These are phyloP conservation scores for Trisateles emortualis DNA, from an alignment of 2,888 invertebrate genomes.

Conservation along the genomic window DNA sequence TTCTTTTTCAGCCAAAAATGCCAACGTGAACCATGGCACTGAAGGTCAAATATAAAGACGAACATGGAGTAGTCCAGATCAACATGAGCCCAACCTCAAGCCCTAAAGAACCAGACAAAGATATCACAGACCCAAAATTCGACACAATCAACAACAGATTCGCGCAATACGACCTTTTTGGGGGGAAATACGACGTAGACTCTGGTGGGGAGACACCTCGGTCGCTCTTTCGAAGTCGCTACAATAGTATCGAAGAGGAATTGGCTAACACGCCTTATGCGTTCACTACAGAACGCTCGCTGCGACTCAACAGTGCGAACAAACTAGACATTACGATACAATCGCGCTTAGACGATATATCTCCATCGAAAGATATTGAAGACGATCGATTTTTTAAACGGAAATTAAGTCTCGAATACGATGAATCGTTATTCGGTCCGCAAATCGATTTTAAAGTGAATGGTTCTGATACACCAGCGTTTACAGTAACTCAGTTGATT, in stretches of 20 bases:
- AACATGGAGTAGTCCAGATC: slow-evolving; percentile 80
- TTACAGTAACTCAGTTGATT: slow-evolving; percentile 78
- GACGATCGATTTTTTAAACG: slow-evolving; percentile 74
- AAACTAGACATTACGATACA: slow-evolving; percentile 74
- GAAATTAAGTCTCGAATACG: slow-evolving; percentile 57
- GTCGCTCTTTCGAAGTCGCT: slow-evolving; percentile 80
- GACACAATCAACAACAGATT: slow-evolving; percentile 81
- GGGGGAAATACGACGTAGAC: slow-evolving; percentile 72
- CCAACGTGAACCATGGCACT: slow-evolving; percentile 67
- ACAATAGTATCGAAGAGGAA: slow-evolving; percentile 83
- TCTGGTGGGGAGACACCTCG: slow-evolving; percentile 62
- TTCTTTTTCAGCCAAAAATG: slow-evolving; percentile 45
- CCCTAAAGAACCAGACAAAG: slow-evolving; percentile 55
- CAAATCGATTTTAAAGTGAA: slow-evolving; percentile 61
- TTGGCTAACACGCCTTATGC: slow-evolving; percentile 84
- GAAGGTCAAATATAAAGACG: slow-evolving; percentile 81
- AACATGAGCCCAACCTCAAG: slow-evolving; percentile 75
- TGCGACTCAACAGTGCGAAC: slow-evolving; percentile 57
- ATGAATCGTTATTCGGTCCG: slow-evolving; percentile 68
- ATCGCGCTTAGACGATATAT: slow-evolving; percentile 52
- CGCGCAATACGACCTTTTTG: slow-evolving; percentile 79
- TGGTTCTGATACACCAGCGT: slow-evolving; percentile 66
- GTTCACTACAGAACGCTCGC: slow-evolving; percentile 73
- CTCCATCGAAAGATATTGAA: slow-evolving; percentile 73
- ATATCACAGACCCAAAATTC: slow-evolving; percentile 70